Evolutionary conservation across 2,888 invertebrate genomes (phyloP).

Genomic region (Archips crataeganus): DNA sequence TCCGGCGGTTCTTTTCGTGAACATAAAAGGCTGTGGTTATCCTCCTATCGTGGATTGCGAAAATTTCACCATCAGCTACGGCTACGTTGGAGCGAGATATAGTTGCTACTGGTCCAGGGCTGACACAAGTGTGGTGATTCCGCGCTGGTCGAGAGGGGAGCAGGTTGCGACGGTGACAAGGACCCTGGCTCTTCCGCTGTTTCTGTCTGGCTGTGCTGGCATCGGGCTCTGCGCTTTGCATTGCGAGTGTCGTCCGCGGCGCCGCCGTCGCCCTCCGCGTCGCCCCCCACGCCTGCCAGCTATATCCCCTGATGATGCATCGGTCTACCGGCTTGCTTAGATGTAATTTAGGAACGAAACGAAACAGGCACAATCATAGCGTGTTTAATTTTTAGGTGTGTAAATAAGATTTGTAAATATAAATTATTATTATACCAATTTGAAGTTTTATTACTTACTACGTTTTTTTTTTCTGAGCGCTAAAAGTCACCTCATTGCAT

Average conservation of each 20-base stretch:
- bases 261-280: conserved; percentile 88
- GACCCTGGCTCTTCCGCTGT: conserved; percentile 93
- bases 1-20: conserved; percentile 89
- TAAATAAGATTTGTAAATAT: conserved; percentile 60
- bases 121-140: conserved; percentile 93
- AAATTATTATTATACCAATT: conserved; percentile 35
- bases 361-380: conserved; percentile 47
- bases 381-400: conserved; percentile 44
- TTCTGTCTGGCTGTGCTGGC: conserved; percentile 93
- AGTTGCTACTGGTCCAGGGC: conserved; percentile 91
- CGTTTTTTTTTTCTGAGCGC: neutral
- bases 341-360: conserved; percentile 51
- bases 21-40: conserved; percentile 94
- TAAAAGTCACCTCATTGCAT: neutral
- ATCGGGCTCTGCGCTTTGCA: conserved; percentile 94
- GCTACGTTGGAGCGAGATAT: conserved; percentile 88
- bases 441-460: conserved; percentile 11
- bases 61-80: conserved; percentile 90
- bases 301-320: conserved; percentile 84
- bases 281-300: conserved; percentile 87
- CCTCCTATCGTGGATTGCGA: conserved; percentile 91
- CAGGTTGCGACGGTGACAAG: conserved; percentile 93
- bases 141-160: conserved; percentile 93
- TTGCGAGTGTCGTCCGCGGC: conserved; percentile 92
- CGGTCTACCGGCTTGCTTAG: conserved; percentile 77